phyloP scores from a whole-genome alignment of 2,113 vertebrate species.

The Neomonachus schauinslandi region DNA sequence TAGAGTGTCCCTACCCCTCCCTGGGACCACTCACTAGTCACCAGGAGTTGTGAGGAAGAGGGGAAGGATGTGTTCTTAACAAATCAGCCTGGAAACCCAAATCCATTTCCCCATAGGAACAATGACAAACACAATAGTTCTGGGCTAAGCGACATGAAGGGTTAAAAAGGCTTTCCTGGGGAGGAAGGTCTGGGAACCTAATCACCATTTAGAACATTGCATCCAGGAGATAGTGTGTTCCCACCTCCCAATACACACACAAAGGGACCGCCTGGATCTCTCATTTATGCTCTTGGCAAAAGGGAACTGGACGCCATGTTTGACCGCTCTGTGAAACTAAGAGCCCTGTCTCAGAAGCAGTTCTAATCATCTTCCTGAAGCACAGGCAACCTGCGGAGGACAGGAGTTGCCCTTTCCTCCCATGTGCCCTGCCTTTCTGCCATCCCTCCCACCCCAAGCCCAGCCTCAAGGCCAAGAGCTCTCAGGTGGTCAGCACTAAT shows the following conservation, averaged over 20 bases:
- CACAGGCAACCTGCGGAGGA: constrained; percentile 60
- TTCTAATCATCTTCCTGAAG: constrained; percentile 44
- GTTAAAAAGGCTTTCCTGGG: constrained; percentile 67
- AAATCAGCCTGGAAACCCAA: constrained; percentile 56
- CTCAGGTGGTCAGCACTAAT: neutral
- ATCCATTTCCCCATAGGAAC: constrained; percentile 55
- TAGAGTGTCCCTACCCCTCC: neutral
- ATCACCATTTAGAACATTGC: constrained; percentile 54
- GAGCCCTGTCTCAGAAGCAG: constrained; percentile 14
- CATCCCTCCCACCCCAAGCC: neutral
- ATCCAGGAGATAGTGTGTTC: constrained; percentile 41
- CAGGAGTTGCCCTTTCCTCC: constrained; percentile 31
- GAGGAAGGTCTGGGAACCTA: constrained; percentile 68
- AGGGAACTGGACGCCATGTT: constrained; percentile 19
- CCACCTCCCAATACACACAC: constrained; percentile 1
- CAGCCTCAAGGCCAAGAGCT: constrained; percentile 22
- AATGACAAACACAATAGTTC: constrained; percentile 57
- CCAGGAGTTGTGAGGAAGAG: neutral
- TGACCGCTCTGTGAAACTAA: constrained; percentile 4
- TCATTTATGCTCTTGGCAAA: constrained; percentile 26
- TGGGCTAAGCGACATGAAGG: constrained; percentile 20
- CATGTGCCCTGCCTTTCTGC: neutral
- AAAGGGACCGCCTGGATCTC: constrained; percentile 32
- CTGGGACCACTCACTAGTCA: neutral
- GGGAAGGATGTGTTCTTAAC: constrained; percentile 38